A percentile compares a stretch with the other conserved stretches of the same genome.
These are phyloP conservation scores for Philereme vetulata DNA, from an alignment of 2,888 invertebrate genomes.

Conservation along the genomic window DNA sequence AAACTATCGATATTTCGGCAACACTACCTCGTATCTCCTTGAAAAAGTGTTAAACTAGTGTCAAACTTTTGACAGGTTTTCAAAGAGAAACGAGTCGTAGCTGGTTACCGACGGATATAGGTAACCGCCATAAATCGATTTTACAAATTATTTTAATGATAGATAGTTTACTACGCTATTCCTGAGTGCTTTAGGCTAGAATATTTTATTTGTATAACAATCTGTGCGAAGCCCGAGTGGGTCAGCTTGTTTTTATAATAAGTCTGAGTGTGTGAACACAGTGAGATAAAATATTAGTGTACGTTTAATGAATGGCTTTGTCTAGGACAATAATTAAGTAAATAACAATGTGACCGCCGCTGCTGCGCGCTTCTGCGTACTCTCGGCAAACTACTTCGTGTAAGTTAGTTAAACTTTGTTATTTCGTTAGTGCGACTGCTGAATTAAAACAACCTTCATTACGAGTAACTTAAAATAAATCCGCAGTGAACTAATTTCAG, in stretches of 20 bases:
- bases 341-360: slow-evolving; percentile 35
- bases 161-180: no score
- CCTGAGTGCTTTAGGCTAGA: no score
- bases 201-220: slow-evolving; percentile 15
- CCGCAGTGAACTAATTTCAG: neutral
- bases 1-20: no score
- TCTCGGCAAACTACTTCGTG: slow-evolving; percentile 28
- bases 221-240: no score
- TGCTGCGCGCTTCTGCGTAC: slow-evolving; percentile 26
- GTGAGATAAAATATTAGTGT: slow-evolving; percentile 22
- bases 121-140: no score
- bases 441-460: slow-evolving; percentile 30
- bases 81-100: no score
- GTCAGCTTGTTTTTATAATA: slow-evolving; percentile 7
- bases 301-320: slow-evolving; percentile 31
- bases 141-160: no score
- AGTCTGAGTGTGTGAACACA: slow-evolving; percentile 19
- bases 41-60: no score
- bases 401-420: slow-evolving; percentile 32
- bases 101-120: no score
- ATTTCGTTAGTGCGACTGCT: slow-evolving; percentile 29
- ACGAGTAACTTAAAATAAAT: slow-evolving; percentile 17
- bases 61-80: no score
- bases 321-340: slow-evolving; percentile 27
- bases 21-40: no score